Base-by-base conservation (phyloP, 2,113 vertebrate genomes). In the Plectropomus leopardus region DNA sequence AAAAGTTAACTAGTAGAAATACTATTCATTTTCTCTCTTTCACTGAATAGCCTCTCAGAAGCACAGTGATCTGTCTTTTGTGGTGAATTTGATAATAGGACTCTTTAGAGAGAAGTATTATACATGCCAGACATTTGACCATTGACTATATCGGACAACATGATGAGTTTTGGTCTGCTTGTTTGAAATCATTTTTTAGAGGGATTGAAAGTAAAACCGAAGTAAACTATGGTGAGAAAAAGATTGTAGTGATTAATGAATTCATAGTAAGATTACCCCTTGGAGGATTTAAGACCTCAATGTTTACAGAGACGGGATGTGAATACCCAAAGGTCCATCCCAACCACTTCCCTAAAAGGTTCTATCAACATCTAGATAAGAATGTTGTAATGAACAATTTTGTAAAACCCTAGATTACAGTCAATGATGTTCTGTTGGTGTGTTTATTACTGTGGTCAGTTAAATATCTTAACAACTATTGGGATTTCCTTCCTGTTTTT, bases 1-100 rank as follows among this genome's bases (percentile, higher is more conserved):
- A 54, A 54, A 71, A 76, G 47, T 67, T 53, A 50, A n/a, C 6
- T 42, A 3, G 8, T 53, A 63, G 55, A 69, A 55, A 36, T 66
- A 59, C 15, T 3, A 6, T 4, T 14, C 34, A 36, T 13, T n/a
- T 4, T 8, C 15, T 32, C 5, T 48, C 26, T 57, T n/a, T 50
- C 16, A n/a, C 24, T 21, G 26, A 68, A 63, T 23, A 44, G 44
- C 15, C 42, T 73, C 57, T 69, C 14, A 44, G 21, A 19, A 24
- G 16, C 24, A 32, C 2, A 71, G n/a, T 26, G 28, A 36, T 64
- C 10, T 6, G 16, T 57, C 16, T 74, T 53, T 40, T 58, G 11
- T 78, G 26, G 36, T 44, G 19, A 10, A 50, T 73, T 72, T 53
- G 23, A 28, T 65, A 28, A 53, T 21, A 42, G 16, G 11, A 53